These are phyloP conservation scores for Falco biarmicus DNA, from an alignment of 2,797 vertebrate genomes.

Conservation along the genomic window DNA sequence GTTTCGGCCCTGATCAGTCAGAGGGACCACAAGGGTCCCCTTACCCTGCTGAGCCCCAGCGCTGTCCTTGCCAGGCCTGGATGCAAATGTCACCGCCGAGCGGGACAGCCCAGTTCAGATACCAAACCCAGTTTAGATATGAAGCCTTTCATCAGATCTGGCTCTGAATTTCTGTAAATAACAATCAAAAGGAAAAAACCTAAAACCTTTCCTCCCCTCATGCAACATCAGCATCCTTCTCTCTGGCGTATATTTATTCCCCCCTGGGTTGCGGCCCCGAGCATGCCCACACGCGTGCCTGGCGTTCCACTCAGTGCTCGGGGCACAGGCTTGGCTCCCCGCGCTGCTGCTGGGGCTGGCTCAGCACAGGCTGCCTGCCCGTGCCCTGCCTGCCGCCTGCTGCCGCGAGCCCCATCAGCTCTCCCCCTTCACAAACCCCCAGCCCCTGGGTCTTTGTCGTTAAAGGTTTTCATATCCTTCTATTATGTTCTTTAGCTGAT, in stretches of 20 bases:
- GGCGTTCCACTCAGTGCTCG: neutral
- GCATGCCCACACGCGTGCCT: rapidly evolving
- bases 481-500: neutral
- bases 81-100: rapidly evolving
- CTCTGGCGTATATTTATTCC: neutral
- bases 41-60: neutral
- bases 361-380: no score
- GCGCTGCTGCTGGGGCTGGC: no score
- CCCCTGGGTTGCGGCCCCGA: no score
- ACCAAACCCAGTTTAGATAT: neutral
- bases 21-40: neutral
- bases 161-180: neutral
- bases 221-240: rapidly evolving
- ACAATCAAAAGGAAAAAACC: neutral
- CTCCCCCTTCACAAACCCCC: rapidly evolving
- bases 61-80: neutral
- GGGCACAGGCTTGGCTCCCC: neutral
- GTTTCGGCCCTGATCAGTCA: neutral
- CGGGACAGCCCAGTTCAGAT: neutral
- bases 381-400: rapidly evolving
- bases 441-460: neutral
- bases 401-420: rapidly evolving
- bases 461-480: neutral
- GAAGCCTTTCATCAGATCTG: neutral
- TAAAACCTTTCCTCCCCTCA: neutral